Conservation (phyloP, 2,113 vertebrate species). For the Rattus rattus region DNA sequence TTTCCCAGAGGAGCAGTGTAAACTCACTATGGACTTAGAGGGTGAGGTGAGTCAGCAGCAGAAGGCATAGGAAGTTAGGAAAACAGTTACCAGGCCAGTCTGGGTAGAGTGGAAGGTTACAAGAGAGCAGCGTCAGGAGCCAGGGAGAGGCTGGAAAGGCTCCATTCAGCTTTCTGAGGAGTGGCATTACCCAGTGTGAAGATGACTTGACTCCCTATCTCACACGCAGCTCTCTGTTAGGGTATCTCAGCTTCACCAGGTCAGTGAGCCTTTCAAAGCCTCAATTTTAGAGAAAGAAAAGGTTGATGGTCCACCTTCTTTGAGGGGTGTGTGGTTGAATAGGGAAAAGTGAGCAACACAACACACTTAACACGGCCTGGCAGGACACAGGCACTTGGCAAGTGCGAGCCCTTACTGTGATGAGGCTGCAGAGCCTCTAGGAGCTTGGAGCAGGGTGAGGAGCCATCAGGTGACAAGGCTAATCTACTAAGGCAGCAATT, state of each 20-base stretch:
- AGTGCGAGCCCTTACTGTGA: background rate
- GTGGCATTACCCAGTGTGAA: background rate
- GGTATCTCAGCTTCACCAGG: background rate
- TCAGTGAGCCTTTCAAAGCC: background rate
- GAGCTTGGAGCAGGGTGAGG: background rate
- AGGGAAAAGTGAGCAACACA: background rate
- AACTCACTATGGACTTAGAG: slow-evolving; percentile 30
- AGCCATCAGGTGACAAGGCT: background rate
- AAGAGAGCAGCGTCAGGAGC: background rate
- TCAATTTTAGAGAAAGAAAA: slow-evolving; percentile 32
- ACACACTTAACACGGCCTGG: background rate
- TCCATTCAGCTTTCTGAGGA: background rate
- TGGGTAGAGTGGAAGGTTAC: background rate
- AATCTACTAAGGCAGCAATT: background rate
- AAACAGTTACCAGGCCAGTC: background rate
- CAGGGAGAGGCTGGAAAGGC: background rate
- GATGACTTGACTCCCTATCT: background rate
- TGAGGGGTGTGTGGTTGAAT: background rate
- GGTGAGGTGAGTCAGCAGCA: background rate
- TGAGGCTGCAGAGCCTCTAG: background rate
- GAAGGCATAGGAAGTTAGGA: background rate
- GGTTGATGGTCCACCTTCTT: background rate
- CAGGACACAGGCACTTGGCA: background rate
- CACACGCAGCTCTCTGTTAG: background rate
- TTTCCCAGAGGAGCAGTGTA: slow-evolving; percentile 13